phyloP scores from a whole-genome alignment of 2,797 vertebrate species.

The Melopsittacus undulatus region DNA sequence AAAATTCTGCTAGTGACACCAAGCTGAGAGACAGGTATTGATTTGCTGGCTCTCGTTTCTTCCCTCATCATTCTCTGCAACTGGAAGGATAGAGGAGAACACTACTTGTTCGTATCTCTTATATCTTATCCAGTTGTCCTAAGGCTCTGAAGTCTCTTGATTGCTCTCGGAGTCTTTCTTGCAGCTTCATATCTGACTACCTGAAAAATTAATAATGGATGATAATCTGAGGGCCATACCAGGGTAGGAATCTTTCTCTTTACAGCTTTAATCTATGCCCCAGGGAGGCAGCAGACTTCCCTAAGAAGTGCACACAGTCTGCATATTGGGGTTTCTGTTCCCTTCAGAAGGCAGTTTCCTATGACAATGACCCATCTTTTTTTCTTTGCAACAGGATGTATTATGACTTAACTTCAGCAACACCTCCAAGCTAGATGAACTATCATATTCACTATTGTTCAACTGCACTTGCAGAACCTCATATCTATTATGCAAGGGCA shows the following conservation, averaged over 20 bases:
- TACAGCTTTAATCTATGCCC: not conserved
- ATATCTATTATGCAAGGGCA: rapidly evolving
- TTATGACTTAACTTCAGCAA: not conserved
- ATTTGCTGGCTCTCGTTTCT: not conserved
- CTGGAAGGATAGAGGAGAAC: not conserved
- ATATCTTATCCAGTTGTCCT: not conserved
- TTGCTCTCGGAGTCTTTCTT: not conserved
- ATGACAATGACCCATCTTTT: rapidly evolving
- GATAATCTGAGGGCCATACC: not conserved
- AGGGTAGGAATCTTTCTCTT: not conserved
- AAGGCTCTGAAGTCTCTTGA: not conserved
- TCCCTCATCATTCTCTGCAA: not conserved
- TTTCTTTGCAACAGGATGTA: not conserved
- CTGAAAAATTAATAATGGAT: not conserved
- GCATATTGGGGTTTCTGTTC: not conserved
- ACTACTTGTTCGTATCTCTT: not conserved
- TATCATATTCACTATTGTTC: rapidly evolving
- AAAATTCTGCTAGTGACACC: not conserved
- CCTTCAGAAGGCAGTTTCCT: not conserved
- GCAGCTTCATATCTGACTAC: not conserved
- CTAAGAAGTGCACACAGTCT: not conserved
- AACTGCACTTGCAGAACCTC: rapidly evolving
- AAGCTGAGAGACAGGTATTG: rapidly evolving
- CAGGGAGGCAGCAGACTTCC: not conserved
- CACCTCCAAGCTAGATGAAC: not conserved